Evolutionary conservation across 1,140 invertebrate genomes (phyloP).

Genomic region (Bombus pascuorum): DNA sequence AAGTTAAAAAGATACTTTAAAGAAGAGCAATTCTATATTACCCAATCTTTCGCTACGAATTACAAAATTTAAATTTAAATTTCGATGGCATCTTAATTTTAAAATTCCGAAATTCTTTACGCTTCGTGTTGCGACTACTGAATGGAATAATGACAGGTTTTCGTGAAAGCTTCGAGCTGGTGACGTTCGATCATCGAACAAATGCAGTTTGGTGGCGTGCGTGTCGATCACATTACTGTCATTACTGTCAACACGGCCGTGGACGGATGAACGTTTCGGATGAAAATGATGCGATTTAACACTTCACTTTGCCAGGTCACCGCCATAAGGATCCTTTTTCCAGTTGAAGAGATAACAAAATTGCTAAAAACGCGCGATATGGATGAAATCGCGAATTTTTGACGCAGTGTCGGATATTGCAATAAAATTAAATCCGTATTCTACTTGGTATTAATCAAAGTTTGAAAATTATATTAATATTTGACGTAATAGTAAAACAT

Average conservation of each 20-base stretch:
- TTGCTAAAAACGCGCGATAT: too few relatives aligned
- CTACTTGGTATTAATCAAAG: too few relatives aligned
- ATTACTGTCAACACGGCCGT: conserved; percentile 33
- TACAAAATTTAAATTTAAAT: neutral
- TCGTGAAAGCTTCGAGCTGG: conserved; percentile 31
- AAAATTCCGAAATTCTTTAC: neutral
- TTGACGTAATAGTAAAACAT: too few relatives aligned
- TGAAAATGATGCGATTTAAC: conserved; percentile 35
- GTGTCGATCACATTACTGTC: conserved; percentile 41
- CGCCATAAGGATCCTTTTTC: neutral
- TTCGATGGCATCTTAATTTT: neutral
- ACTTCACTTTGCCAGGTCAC: conserved; percentile 27
- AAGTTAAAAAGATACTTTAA: neutral
- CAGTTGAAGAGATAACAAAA: too few relatives aligned
- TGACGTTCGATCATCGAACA: conserved; percentile 46
- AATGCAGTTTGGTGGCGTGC: conserved; percentile 14
- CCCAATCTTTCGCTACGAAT: neutral
- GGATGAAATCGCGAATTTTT: too few relatives aligned
- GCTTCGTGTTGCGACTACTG: neutral
- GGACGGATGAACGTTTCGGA: neutral
- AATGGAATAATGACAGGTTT: conserved; percentile 48
- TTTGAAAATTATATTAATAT: too few relatives aligned
- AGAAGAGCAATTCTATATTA: neutral
- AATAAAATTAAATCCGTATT: too few relatives aligned
- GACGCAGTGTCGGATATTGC: too few relatives aligned